Conservation (phyloP, 2,888 invertebrate species). For the Blastobasis lacticolella region DNA sequence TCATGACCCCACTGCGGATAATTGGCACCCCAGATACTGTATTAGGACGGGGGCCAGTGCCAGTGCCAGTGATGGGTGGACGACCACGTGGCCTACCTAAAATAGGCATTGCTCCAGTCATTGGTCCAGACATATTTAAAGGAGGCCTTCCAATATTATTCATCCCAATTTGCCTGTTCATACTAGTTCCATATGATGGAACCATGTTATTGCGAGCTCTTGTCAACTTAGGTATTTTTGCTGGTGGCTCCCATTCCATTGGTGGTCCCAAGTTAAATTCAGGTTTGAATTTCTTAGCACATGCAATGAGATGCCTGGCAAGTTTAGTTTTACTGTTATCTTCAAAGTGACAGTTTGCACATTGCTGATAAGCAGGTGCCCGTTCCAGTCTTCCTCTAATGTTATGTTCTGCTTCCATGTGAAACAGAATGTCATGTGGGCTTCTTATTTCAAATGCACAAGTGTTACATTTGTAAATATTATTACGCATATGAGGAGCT, state of each 20-base stretch:
- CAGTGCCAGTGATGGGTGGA: constrained; percentile 42
- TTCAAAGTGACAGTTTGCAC: constrained; percentile 95
- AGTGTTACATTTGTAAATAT: constrained; percentile 90
- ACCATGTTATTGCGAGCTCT: constrained; percentile 60
- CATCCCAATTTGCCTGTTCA: constrained; percentile 63
- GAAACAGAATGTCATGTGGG: constrained; percentile 92
- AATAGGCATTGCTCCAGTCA: constrained; percentile 39
- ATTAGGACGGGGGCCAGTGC: constrained; percentile 37
- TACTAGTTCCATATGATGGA: constrained; percentile 61
- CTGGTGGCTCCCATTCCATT: constrained; percentile 94
- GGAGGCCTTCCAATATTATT: constrained; percentile 55
- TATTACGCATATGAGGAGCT: constrained; percentile 93
- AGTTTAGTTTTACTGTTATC: constrained; percentile 95
- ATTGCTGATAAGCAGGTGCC: constrained; percentile 93
- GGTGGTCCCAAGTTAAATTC: constrained; percentile 92
- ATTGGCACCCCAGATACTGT: constrained; percentile 64
- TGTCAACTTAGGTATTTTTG: constrained; percentile 86
- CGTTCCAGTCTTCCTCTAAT: constrained; percentile 90
- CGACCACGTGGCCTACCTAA: constrained; percentile 65
- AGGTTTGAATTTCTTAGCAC: constrained; percentile 92
- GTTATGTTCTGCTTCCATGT: constrained; percentile 95
- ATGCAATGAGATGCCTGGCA: constrained; percentile 90
- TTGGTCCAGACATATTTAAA: constrained; percentile 37
- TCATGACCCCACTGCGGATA: constrained; percentile 77
- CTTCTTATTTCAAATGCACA: constrained; percentile 89